Evolutionary conservation across 1,140 invertebrate species (phyloP), one percentile per base, ranked within the genome.

Genomic region (Drosophila watanabei): DNA sequence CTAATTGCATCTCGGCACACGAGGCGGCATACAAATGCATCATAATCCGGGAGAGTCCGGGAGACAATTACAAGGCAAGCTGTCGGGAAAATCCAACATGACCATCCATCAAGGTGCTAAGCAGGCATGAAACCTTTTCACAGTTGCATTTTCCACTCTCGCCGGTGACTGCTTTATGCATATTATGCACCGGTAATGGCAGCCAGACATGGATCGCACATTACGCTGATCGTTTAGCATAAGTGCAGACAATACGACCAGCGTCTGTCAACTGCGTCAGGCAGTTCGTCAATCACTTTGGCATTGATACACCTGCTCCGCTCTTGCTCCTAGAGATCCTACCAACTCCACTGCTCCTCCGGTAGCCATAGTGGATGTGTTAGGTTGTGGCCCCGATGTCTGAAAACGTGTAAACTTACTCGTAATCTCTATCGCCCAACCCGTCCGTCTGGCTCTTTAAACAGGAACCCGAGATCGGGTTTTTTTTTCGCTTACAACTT

Each of bases 101-200:
- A 61, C 54, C 71, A 75, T 75, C 28, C 56, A 73, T 73, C 70
- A 75, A 52, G 59, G 54, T 32, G 70, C 71, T 61, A 75, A 73
- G 71, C 45, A 73, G 68, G 68, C 71, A 75, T 75, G 71, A 73
- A 75, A 37, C 46, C n/a, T 73, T 52, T 73, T 72, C 69, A 61
- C 71, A 75, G 69, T 75, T 73, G 35, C 69, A 73, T 52, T 75
- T 73, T 73, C 68, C 71, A 52, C 37, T 75, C 37, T 75, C 37
- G 56, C 56, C 39, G 46, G 43, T 61, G 69, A 73, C 46, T 75
- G 35, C 56, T 75, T 75, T 52, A 75, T 75, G 71, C 56, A 75
- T 75, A 73, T 72, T 73, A 73, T 61, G 46, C 32, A 32, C 30
- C 20, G 45, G 54, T 52, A 59, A 75, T 75, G 54, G 46, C 71